phyloP scores from a whole-genome alignment of 2,888 invertebrate genomes.

The Drosophila siamana region DNA sequence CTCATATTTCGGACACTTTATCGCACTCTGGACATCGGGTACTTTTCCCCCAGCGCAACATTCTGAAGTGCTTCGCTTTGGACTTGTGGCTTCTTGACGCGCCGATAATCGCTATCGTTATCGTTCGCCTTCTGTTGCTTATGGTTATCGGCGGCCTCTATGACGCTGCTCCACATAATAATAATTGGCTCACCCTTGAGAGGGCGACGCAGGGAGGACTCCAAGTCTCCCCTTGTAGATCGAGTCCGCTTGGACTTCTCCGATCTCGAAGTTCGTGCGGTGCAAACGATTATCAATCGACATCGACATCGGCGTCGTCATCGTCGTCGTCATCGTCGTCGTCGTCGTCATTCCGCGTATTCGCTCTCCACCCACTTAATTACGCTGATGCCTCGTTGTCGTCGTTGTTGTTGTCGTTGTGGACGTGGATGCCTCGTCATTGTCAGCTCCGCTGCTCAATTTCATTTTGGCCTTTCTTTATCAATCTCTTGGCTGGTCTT shows the following conservation, averaged over 20 bases:
- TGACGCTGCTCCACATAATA: constrained; percentile 6
- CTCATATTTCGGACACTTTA: constrained; percentile 57
- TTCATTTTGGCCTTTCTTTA: constrained; percentile 71
- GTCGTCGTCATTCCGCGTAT: neutral
- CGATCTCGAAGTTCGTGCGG: constrained; percentile 45
- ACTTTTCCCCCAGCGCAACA: constrained; percentile 50
- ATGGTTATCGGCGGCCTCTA: constrained; percentile 5
- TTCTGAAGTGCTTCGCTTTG: neutral
- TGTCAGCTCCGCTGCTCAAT: constrained; percentile 39
- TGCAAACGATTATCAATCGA: constrained; percentile 36
- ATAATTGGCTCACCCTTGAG: neutral
- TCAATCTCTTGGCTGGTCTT: constrained; percentile 80
- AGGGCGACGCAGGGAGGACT: neutral
- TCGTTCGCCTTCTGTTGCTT: constrained; percentile 15
- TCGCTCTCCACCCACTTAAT: constrained; percentile 73
- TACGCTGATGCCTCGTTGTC: constrained; percentile 39
- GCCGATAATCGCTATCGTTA: constrained; percentile 66
- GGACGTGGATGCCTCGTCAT: constrained; percentile 16
- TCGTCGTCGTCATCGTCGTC: neutral
- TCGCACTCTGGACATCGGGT: constrained; percentile 60
- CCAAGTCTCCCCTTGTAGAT: neutral
- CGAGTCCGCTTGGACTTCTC: constrained; percentile 20
- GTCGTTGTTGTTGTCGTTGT: neutral
- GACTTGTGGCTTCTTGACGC: neutral
- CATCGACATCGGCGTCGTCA: constrained; percentile 1